Percentiles rank a stretch among this genome's conserved stretches.
Conservation (phyloP, 2,113 vertebrate genomes). For the Eublepharis macularius region DNA sequence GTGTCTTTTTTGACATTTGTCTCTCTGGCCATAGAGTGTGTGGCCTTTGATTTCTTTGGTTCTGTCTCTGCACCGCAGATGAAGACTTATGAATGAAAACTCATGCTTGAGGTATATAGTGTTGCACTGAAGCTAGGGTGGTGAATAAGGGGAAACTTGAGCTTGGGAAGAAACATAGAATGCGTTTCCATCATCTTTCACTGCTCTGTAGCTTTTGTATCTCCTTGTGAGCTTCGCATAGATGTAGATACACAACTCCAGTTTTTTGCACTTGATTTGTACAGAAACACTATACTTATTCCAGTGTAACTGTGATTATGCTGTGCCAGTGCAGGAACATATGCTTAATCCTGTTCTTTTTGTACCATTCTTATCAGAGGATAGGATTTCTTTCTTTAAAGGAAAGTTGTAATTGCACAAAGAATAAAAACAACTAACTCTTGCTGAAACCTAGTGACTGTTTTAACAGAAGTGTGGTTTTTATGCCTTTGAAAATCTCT, state of each 20-base stretch:
- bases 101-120: neutral
- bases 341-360: slow-evolving; percentile 10
- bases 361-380: neutral
- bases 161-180: neutral
- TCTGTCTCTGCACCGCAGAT: neutral
- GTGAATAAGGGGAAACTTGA: neutral
- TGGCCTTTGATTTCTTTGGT: neutral
- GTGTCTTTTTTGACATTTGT: neutral
- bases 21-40: neutral
- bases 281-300: neutral
- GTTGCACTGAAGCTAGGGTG: neutral
- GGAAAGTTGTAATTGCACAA: slow-evolving; percentile 24
- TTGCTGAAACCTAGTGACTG: slow-evolving; percentile 7
- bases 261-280: neutral
- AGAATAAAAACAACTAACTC: neutral
- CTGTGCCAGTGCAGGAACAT: neutral
- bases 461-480: slow-evolving; percentile 10
- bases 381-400: slow-evolving; percentile 1
- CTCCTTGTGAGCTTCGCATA: neutral
- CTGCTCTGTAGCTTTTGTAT: neutral
- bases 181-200: neutral
- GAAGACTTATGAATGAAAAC: neutral
- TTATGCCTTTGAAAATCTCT: neutral
- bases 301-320: neutral
- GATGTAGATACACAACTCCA: neutral